Percentiles rank a stretch among this genome's conserved stretches.
phyloP scores from a whole-genome alignment of 2,797 vertebrate genomes.

The Typhlichthys subterraneus region DNA sequence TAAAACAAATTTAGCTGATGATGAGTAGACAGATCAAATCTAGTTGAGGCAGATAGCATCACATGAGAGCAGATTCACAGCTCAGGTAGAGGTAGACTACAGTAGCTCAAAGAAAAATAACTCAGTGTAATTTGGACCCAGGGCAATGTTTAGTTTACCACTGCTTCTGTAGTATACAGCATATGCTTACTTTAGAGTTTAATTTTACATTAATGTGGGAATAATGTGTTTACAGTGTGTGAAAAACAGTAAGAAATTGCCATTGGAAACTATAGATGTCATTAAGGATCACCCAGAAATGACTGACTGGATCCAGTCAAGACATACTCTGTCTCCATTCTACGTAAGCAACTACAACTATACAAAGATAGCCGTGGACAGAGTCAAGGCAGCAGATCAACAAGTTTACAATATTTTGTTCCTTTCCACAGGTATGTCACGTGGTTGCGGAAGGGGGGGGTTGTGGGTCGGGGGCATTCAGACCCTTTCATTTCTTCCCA shows the following conservation, averaged over 20 bases:
- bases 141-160: not conserved
- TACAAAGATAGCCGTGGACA: slow-evolving; percentile 76
- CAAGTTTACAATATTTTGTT: slow-evolving; percentile 66
- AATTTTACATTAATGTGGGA: not conserved
- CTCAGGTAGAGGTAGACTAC: too few relatives aligned
- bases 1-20: too few relatives aligned
- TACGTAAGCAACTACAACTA: slow-evolving; percentile 75
- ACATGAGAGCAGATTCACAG: too few relatives aligned
- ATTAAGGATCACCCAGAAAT: slow-evolving; percentile 78
- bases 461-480: too few relatives aligned
- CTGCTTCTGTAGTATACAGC: not conserved
- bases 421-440: slow-evolving; percentile 75
- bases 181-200: not conserved
- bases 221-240: slow-evolving; percentile 66
- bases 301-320: slow-evolving; percentile 70
- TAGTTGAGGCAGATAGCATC: too few relatives aligned
- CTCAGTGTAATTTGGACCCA: too few relatives aligned
- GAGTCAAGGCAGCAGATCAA: slow-evolving; percentile 58
- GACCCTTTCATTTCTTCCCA: not conserved
- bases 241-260: slow-evolving; percentile 61
- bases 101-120: too few relatives aligned
- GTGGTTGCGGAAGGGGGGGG: not conserved
- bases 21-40: too few relatives aligned
- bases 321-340: slow-evolving; percentile 62
- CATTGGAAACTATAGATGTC: slow-evolving; percentile 52